A percentile compares a stretch with the other conserved stretches of the same genome.
phyloP scores from a whole-genome alignment of 2,113 vertebrate genomes.

The Procavia capensis region DNA sequence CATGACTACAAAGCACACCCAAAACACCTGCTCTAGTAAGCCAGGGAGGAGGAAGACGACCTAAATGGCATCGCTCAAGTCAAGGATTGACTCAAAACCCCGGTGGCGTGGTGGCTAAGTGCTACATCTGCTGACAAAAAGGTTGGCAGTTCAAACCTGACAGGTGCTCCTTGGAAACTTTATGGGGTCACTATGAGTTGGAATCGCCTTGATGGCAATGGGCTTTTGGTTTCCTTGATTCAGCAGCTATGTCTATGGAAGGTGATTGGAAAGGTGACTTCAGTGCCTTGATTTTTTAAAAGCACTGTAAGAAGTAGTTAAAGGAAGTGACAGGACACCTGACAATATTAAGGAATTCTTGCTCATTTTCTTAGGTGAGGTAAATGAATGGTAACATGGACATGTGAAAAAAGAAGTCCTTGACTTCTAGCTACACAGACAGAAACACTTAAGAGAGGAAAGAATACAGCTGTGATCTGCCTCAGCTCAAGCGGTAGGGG shows the following conservation, averaged over 20 bases:
- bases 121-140: too few species aligned
- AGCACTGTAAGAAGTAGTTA: background rate
- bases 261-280: background rate
- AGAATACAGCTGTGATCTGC: background rate
- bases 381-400: background rate
- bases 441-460: background rate
- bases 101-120: too few species aligned
- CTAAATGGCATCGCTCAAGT: background rate
- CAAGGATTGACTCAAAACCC: too few species aligned
- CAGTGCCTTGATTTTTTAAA: background rate
- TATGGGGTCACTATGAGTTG: too few species aligned
- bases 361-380: background rate
- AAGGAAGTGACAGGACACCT: background rate
- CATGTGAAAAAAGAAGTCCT: background rate
- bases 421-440: background rate
- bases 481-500: background rate
- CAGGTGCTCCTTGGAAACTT: too few species aligned
- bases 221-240: constrained; percentile 1
- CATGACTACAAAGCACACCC: constrained; percentile 22
- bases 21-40: background rate
- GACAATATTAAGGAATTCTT: background rate
- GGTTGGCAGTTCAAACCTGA: too few species aligned
- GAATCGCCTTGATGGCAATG: too few species aligned
- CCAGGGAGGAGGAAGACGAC: background rate
- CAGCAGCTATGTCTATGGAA: background rate